These are phyloP conservation scores for Sander lucioperca DNA, from an alignment of 2,113 vertebrate species.

Conservation along the genomic window DNA sequence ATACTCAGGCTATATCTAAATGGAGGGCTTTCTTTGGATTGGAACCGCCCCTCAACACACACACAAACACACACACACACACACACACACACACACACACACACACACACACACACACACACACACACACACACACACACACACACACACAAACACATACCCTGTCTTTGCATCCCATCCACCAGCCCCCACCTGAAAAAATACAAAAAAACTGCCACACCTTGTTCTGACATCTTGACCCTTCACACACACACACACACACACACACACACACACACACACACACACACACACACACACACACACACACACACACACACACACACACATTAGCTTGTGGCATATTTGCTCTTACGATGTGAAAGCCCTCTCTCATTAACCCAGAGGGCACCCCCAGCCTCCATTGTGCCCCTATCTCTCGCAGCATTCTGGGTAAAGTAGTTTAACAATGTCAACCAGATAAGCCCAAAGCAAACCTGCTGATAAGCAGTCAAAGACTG, in stretches of 20 bases:
- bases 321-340: slow-evolving; percentile 49
- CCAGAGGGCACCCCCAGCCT: slow-evolving; percentile 71
- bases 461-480: slow-evolving; percentile 81
- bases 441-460: slow-evolving; percentile 84
- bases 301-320: slow-evolving; percentile 26
- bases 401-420: slow-evolving; percentile 80
- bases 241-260: slow-evolving; percentile 30
- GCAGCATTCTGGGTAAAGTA: slow-evolving; percentile 84
- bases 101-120: slow-evolving; percentile 1
- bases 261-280: slow-evolving; percentile 5
- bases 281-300: slow-evolving; percentile 25
- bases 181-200: neutral
- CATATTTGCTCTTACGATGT: slow-evolving; percentile 73
- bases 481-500: slow-evolving; percentile 82
- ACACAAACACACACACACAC: neutral
- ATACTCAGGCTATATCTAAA: slow-evolving; percentile 71
- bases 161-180: slow-evolving; percentile 6
- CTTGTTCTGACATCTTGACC: slow-evolving; percentile 65
- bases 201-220: slow-evolving; percentile 43
- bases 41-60: slow-evolving; percentile 12
- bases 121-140: slow-evolving; percentile 3
- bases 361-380: slow-evolving; percentile 82
- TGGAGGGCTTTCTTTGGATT: slow-evolving; percentile 68
- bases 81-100: slow-evolving; percentile 3
- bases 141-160: slow-evolving; percentile 5